A percentile compares a stretch with the other conserved stretches of the same genome.
Evolutionary conservation across 2,797 vertebrate genomes (phyloP).

Genomic region (Cuniculus paca): DNA sequence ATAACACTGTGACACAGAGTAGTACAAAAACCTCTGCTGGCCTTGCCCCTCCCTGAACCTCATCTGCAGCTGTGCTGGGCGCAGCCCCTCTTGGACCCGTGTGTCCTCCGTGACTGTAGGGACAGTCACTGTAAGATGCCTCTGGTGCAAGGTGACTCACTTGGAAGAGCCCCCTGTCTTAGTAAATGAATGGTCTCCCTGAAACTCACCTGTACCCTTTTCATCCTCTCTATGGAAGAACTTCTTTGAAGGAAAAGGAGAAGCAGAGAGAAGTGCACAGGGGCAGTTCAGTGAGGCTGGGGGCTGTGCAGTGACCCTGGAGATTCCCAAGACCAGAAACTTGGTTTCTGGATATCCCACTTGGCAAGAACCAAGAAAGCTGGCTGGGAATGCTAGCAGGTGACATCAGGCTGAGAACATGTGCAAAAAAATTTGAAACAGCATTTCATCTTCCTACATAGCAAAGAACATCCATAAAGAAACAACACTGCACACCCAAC

Average conservation of each 20-base stretch:
- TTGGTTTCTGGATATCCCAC: neutral
- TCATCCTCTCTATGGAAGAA: neutral
- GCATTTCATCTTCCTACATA: neutral
- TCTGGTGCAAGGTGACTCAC: no score
- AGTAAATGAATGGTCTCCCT: neutral
- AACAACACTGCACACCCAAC: neutral
- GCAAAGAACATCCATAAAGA: neutral
- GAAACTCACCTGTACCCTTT: neutral
- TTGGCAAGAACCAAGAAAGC: no score
- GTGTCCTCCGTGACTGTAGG: no score
- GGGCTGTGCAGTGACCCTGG: accelerated
- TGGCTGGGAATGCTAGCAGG: neutral
- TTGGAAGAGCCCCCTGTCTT: accelerated
- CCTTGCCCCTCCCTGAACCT: no score
- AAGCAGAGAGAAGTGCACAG: accelerated
- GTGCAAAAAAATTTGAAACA: no score
- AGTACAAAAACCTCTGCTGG: neutral
- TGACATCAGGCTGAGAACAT: neutral
- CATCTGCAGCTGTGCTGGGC: neutral
- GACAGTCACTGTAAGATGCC: neutral
- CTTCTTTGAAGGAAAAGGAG: neutral
- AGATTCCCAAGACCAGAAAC: neutral
- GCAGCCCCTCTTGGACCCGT: neutral
- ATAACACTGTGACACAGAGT: slow-evolving; percentile 4
- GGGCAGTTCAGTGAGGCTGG: accelerated